Percentiles rank a stretch among this genome's conserved stretches.
Evolutionary conservation across 2,888 invertebrate species (phyloP).

Genomic region (Anoplius nigerrimus): DNA sequence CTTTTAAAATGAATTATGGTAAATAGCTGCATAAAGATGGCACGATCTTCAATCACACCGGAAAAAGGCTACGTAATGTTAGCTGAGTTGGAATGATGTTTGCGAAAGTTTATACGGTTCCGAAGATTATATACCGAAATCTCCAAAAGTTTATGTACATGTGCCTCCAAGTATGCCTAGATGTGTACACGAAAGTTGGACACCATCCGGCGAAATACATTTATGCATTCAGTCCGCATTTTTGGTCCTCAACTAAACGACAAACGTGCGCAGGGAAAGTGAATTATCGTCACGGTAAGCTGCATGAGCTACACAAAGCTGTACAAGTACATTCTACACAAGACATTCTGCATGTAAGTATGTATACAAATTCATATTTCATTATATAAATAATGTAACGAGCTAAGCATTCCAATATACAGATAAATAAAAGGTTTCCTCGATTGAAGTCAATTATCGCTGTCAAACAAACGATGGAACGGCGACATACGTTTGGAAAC

Average conservation of each 20-base stretch:
- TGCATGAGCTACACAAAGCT: too few species aligned
- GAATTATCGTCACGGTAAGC: too few species aligned
- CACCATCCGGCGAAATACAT: too few species aligned
- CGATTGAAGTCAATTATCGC: constrained; percentile 30
- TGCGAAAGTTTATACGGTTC: background rate
- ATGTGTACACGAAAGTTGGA: background rate
- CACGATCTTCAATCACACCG: constrained; percentile 23
- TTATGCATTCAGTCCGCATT: too few species aligned
- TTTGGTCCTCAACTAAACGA: constrained; percentile 1
- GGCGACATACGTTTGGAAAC: too few species aligned
- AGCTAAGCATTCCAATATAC: too few species aligned
- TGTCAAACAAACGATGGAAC: too few species aligned
- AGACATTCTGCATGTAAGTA: too few species aligned
- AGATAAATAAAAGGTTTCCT: background rate
- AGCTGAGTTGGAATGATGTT: constrained; percentile 22
- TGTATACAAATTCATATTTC: too few species aligned
- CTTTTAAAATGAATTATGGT: constrained; percentile 26
- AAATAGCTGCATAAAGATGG: constrained; percentile 35
- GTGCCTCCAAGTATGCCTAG: background rate
- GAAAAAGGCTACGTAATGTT: constrained; percentile 17
- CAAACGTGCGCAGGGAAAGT: background rate
- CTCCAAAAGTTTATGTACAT: constrained; percentile 30
- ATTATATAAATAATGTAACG: too few species aligned
- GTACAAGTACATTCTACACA: too few species aligned
- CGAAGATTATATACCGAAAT: background rate